phyloP scores from a whole-genome alignment of 2,888 invertebrate species.

The Epirrhoe tristata region DNA sequence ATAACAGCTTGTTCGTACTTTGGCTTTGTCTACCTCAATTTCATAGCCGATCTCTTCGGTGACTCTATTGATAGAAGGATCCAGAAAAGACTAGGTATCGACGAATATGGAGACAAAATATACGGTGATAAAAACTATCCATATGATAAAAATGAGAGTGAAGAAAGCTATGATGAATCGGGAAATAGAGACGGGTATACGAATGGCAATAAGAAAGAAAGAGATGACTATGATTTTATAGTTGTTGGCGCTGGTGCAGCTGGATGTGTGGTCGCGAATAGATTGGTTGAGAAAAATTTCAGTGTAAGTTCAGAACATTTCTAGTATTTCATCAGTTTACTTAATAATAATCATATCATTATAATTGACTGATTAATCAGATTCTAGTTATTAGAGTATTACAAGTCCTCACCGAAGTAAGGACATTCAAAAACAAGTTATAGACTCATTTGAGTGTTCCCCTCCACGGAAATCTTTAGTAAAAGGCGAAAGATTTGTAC shows the following conservation, averaged over 20 bases:
- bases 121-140: conserved; percentile 6
- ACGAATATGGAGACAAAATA: neutral
- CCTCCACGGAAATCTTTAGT: conserved; percentile 92
- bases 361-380: no score
- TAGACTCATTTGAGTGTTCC: conserved; percentile 90
- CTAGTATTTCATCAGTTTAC: neutral
- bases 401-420: conserved; percentile 1
- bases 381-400: no score
- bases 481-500: conserved; percentile 92
- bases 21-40: conserved; percentile 60
- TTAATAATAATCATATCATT: neutral
- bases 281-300: conserved; percentile 61
- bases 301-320: conserved; percentile 53
- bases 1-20: conserved; percentile 60
- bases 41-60: conserved; percentile 61
- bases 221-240: conserved; percentile 65
- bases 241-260: conserved; percentile 70
- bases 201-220: conserved; percentile 20
- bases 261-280: conserved; percentile 67
- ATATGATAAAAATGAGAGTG: neutral
- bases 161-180: neutral
- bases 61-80: conserved; percentile 52
- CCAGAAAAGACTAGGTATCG: conserved; percentile 33
- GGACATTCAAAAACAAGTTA: neutral
- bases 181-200: neutral